Evolutionary conservation across 2,888 invertebrate species (phyloP).

Genomic region (Diaphora mendica): DNA sequence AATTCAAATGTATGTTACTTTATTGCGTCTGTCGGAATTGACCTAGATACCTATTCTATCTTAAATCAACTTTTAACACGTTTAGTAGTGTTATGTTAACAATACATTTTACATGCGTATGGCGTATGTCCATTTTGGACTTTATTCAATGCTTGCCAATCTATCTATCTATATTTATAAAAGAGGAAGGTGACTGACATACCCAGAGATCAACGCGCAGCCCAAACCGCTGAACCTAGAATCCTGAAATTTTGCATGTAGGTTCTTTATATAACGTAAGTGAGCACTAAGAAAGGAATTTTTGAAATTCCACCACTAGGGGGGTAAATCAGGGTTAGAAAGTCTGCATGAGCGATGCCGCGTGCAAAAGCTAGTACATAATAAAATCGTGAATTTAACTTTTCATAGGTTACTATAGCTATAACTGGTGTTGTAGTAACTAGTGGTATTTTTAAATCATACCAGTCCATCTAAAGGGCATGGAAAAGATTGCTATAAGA

Average conservation of each 20-base stretch:
- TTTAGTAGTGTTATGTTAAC: neutral
- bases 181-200: no score
- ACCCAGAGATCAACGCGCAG: no score
- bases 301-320: no score
- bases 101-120: neutral
- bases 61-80: neutral
- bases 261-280: no score
- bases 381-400: neutral
- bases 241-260: no score
- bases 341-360: no score
- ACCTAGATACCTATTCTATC: neutral
- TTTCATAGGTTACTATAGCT: neutral
- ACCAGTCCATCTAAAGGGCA: no score
- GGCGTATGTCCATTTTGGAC: neutral
- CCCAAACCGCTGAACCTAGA: no score
- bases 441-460: neutral
- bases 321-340: no score
- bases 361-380: no score
- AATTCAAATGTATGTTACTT: neutral
- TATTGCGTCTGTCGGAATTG: neutral
- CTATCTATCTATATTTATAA: no score
- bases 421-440: neutral
- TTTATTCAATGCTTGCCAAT: neutral
- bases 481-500: neutral
- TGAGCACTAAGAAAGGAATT: no score